These are phyloP conservation scores for Seira musarum DNA, from an alignment of 2,888 invertebrate genomes.

Conservation along the genomic window DNA sequence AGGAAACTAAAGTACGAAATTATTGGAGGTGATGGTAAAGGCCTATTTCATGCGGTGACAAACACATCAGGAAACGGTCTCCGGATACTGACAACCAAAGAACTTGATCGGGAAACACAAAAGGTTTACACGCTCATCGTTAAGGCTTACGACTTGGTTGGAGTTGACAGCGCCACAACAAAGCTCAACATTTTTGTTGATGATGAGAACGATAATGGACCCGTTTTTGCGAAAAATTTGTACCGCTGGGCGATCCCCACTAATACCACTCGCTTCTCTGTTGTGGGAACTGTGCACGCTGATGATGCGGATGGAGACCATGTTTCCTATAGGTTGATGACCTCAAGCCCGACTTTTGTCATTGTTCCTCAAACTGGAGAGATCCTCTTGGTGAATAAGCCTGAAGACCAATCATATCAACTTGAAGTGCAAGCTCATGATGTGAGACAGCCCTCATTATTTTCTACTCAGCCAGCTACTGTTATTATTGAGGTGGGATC, in stretches of 20 bases:
- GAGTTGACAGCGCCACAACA: constrained; percentile 86
- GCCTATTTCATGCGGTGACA: constrained; percentile 77
- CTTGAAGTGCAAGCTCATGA: constrained; percentile 89
- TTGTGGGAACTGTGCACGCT: constrained; percentile 89
- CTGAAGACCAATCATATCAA: constrained; percentile 79
- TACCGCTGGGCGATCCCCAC: constrained; percentile 80
- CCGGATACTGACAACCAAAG: constrained; percentile 82
- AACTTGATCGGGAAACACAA: constrained; percentile 85
- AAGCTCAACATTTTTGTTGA: constrained; percentile 83
- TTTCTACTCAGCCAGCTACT: constrained; percentile 81
- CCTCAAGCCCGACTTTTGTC: constrained; percentile 86
- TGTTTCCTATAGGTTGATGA: constrained; percentile 87
- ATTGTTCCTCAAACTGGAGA: constrained; percentile 96
- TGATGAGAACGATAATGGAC: constrained; percentile 94
- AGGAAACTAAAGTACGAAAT: constrained; percentile 84
- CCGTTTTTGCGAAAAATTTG: constrained; percentile 83
- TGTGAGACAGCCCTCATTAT: constrained; percentile 81
- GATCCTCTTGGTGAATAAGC: constrained; percentile 86
- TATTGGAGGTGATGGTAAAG: constrained; percentile 82
- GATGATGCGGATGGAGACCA: constrained; percentile 93
- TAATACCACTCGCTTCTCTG: constrained; percentile 83
- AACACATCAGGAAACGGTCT: constrained; percentile 76
- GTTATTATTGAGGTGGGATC: constrained; percentile 82
- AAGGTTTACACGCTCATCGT: constrained; percentile 82
- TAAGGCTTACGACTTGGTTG: constrained; percentile 85